A percentile compares a stretch with the other conserved stretches of the same genome.
phyloP scores from a whole-genome alignment of 2,113 vertebrate genomes.

The Ammodytes marinus region DNA sequence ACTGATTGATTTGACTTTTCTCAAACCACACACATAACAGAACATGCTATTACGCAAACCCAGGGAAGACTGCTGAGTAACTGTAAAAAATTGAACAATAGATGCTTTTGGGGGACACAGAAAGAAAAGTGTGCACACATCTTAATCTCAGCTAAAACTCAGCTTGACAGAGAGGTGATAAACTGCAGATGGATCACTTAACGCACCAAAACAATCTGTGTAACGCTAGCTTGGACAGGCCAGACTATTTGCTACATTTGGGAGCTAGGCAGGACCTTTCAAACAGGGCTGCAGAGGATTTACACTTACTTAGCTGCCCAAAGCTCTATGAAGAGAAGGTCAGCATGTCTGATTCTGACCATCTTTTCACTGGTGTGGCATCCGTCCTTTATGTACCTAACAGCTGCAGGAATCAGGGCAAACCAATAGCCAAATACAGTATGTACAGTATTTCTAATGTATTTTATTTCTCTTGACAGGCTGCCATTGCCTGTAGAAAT shows the following conservation, averaged over 20 bases:
- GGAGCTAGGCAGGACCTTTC: constrained; percentile 15
- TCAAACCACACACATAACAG: background rate
- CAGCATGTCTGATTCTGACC: constrained; percentile 29
- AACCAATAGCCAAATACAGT: background rate
- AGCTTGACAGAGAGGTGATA: constrained; percentile 1
- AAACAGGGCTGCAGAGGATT: constrained; percentile 41
- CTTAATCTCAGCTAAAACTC: constrained; percentile 17
- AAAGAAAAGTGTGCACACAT: background rate
- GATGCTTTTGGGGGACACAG: background rate
- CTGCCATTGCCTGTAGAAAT: too few species aligned
- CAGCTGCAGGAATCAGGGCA: background rate
- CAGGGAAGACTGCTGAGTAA: background rate
- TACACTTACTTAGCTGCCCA: constrained; percentile 44
- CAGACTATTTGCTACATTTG: background rate
- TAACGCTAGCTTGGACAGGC: background rate
- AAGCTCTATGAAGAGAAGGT: constrained; percentile 53
- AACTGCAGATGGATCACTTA: constrained; percentile 7
- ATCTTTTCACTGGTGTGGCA: constrained; percentile 33
- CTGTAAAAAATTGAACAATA: background rate
- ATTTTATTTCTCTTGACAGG: too few species aligned
- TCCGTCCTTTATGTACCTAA: constrained; percentile 7
- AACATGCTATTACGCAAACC: background rate
- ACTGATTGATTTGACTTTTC: background rate
- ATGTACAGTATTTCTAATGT: too few species aligned
- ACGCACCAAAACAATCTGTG: background rate